Evolutionary conservation across 2,888 invertebrate genomes (phyloP).

Genomic region (Urechis unicinctus): DNA sequence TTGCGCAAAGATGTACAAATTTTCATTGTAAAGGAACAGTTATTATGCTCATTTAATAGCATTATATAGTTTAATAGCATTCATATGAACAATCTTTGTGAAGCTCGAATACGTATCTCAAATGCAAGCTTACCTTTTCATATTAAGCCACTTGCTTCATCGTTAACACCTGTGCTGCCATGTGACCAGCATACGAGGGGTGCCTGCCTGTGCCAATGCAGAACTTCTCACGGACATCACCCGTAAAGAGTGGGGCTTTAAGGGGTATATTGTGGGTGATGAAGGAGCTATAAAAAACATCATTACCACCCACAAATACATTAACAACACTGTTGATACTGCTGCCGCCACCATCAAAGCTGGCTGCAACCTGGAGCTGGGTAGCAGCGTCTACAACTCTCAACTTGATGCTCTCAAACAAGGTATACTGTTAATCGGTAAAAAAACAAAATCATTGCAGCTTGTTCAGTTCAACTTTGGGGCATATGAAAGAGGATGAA

Average conservation of each 20-base stretch:
- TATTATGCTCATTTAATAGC: no score
- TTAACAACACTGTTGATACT: constrained; percentile 25
- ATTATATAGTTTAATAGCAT: no score
- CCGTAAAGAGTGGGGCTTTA: constrained; percentile 37
- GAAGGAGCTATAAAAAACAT: constrained; percentile 38
- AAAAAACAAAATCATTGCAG: no score
- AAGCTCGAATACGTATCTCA: no score
- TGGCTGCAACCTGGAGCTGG: constrained; percentile 25
- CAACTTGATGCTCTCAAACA: constrained; percentile 6
- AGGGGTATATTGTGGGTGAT: constrained; percentile 41
- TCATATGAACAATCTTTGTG: no score
- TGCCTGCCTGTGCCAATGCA: constrained; percentile 42
- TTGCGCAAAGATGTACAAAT: no score
- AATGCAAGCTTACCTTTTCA: no score
- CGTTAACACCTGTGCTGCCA: neutral
- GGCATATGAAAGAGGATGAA: no score
- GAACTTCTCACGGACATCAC: constrained; percentile 35
- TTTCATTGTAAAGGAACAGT: no score
- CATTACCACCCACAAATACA: constrained; percentile 29
- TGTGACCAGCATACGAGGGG: constrained; percentile 37
- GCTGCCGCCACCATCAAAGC: constrained; percentile 24
- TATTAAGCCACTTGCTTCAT: neutral
- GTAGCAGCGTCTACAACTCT: neutral
- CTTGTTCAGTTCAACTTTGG: no score
- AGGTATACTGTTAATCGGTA: no score